A percentile compares a stretch with the other conserved stretches of the same genome.
phyloP scores from a whole-genome alignment of 2,888 invertebrate genomes.

The Hoplodrina ambigua region DNA sequence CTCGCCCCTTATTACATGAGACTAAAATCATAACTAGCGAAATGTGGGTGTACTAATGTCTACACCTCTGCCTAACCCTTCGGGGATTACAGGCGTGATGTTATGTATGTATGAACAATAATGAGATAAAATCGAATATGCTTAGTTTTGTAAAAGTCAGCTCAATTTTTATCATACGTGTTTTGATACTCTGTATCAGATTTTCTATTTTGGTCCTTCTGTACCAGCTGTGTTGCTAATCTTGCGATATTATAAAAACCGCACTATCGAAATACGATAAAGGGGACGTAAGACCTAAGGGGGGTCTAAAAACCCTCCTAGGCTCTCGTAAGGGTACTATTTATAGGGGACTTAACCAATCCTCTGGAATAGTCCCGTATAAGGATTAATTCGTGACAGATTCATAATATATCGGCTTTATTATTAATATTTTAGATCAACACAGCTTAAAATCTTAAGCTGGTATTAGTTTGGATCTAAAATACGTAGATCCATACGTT shows the following conservation, averaged over 20 bases:
- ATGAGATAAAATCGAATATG: too few species aligned
- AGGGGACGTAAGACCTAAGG: conserved; percentile 7
- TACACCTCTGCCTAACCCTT: too few species aligned
- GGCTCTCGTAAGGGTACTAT: background rate
- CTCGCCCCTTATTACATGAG: too few species aligned
- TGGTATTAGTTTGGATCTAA: conserved; percentile 28
- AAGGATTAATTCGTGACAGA: conserved; percentile 33
- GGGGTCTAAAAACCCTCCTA: conserved; percentile 2
- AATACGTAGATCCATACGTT: conserved; percentile 32
- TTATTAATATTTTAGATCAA: conserved; percentile 23
- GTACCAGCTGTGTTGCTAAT: background rate
- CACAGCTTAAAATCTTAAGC: conserved; percentile 28
- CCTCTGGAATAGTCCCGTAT: conserved; percentile 5
- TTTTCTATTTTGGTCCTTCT: background rate
- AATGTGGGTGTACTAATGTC: too few species aligned
- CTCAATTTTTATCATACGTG: too few species aligned
- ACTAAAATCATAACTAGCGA: too few species aligned
- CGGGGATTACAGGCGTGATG: too few species aligned
- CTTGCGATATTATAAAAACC: conserved; percentile 4
- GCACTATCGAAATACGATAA: conserved; percentile 18
- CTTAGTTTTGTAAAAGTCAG: too few species aligned
- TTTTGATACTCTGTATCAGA: too few species aligned
- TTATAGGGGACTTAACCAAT: conserved; percentile 12
- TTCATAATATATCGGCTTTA: conserved; percentile 34
- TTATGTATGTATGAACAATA: too few species aligned